phyloP scores from a whole-genome alignment of 2,113 vertebrate genomes.

The Excalfactoria chinensis region DNA sequence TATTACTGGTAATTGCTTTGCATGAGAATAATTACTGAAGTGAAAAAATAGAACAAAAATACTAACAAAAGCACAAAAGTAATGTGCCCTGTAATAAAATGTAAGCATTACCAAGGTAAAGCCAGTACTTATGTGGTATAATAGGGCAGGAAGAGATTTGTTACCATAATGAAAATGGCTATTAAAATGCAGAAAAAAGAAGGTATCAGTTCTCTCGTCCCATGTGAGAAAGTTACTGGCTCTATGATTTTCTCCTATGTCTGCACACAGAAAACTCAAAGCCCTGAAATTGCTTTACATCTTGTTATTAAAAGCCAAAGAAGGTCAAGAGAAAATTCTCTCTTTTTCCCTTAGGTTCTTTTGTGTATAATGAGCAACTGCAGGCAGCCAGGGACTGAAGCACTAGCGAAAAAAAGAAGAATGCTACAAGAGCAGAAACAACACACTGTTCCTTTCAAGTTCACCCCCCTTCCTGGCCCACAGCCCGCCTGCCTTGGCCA shows the following conservation, averaged over 20 bases:
- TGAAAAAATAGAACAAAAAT: neutral
- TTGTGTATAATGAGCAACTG: constrained; percentile 26
- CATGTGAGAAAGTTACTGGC: neutral
- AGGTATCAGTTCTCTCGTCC: neutral
- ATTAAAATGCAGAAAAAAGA: neutral
- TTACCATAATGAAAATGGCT: neutral
- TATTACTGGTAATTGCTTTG: neutral
- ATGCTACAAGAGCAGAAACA: constrained; percentile 64
- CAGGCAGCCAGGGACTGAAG: constrained; percentile 47
- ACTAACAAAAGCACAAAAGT: neutral
- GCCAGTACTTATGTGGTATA: neutral
- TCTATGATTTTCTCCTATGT: neutral
- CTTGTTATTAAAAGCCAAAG: constrained; percentile 41
- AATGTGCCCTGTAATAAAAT: neutral
- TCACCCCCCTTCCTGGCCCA: constrained; percentile 57
- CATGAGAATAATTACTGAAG: neutral
- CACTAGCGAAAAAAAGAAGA: constrained; percentile 47
- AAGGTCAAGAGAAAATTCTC: constrained; percentile 28
- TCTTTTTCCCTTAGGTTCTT: constrained; percentile 45
- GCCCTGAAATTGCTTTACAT: neutral
- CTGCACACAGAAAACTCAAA: neutral
- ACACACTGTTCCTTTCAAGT: constrained; percentile 70
- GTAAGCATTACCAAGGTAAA: neutral
- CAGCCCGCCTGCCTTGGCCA: constrained; percentile 32
- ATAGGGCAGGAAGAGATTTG: neutral